These are phyloP conservation scores for Mellilla xanthometata DNA, from an alignment of 2,888 invertebrate genomes.

Conservation along the genomic window DNA sequence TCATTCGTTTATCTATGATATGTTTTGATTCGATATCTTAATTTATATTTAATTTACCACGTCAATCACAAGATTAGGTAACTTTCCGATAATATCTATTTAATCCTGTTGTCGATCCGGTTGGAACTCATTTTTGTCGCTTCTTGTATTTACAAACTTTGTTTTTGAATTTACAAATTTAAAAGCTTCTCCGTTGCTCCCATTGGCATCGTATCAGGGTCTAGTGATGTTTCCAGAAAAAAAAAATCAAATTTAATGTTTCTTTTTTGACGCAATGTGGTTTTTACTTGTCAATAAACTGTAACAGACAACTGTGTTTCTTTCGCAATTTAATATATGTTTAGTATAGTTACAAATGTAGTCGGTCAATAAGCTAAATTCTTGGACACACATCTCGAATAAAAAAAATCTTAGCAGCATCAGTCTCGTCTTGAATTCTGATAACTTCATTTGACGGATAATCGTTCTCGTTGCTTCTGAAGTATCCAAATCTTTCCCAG, in stretches of 20 bases:
- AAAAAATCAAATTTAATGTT: no score
- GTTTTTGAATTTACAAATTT: conserved; percentile 1
- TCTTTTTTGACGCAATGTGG: no score
- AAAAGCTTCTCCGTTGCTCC: no score
- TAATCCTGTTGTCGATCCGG: conserved; percentile 4
- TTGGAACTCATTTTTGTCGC: neutral
- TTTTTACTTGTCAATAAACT: no score
- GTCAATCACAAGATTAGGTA: conserved; percentile 7
- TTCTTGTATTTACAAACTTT: neutral
- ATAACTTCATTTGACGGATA: neutral
- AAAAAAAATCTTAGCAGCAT: no score
- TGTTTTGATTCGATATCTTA: conserved; percentile 11
- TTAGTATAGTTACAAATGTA: no score
- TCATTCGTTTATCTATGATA: conserved; percentile 11
- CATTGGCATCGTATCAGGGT: no score
- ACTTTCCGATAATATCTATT: conserved; percentile 3
- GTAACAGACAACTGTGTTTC: no score
- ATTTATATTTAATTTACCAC: neutral
- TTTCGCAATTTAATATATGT: no score
- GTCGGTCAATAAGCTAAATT: no score
- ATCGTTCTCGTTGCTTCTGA: neutral
- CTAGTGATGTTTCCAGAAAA: no score
- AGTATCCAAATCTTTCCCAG: neutral
- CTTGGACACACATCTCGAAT: no score
- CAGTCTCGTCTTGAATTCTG: neutral